Base-by-base conservation (phyloP, 2,888 invertebrate genomes). In the Acronicta aceris region DNA sequence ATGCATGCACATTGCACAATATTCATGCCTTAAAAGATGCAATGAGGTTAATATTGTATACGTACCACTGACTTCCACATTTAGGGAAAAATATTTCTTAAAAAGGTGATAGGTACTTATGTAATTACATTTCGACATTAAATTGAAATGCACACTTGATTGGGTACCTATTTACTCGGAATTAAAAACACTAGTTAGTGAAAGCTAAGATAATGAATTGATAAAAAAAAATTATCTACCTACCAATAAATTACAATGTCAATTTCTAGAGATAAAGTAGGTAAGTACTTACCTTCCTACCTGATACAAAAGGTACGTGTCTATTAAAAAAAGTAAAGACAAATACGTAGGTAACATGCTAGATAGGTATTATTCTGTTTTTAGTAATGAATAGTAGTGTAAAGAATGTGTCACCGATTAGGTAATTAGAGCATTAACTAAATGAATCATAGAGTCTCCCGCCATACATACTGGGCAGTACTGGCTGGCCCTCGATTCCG, bases 401-500 rank as follows among this genome's bases (percentile, higher is more conserved):
- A 46, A 71, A 67, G 41, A 56, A 78, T 71, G 54, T 68, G 67
- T 74, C 74, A 71, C 59, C 57, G 67, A 73, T 78, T 76, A 74
- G 62, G 64, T 65, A 74, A 81, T 76, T 79, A 78, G 73, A 79
- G 69, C 71, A 82, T 77, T 79, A 78, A 79, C 66, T 68, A 82
- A 84, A 82, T 90, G 84, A 89, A 85, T 88, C 87, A 89, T 80
- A 79, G 71, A 79, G 74, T 73, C 71, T 60, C 71, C 71, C 76
- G 76, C 76, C 77, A 79, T 76, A 83, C 83, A 84, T 82, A 83
- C 81, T 82, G 73, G 67, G 73, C 72, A 78, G 76, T 82, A 83
- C 81, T 82, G 73, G 67, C 74, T 73, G 79, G 76, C 78, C 83
- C 83, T 85, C 84, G 76, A 88, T 88, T 91, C 87, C 86, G 84